phyloP scores from a whole-genome alignment of 2,888 invertebrate genomes.

The Megalurothrips usitatus region DNA sequence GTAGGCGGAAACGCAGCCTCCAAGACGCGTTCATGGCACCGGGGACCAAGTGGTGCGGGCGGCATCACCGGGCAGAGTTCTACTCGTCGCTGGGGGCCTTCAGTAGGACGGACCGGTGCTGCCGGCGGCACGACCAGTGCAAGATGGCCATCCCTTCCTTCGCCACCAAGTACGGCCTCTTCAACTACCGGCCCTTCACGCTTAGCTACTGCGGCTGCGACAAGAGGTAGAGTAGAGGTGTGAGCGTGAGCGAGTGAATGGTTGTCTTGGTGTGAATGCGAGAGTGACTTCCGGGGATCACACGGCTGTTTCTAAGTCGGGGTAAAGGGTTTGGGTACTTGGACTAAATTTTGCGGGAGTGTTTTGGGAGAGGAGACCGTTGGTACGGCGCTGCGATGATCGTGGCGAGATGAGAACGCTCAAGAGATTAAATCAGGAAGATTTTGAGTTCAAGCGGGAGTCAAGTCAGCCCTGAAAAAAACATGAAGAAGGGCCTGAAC shows the following conservation, averaged over 20 bases:
- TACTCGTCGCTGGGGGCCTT: slow-evolving; percentile 60
- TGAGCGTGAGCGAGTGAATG: neutral
- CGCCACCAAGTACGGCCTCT: slow-evolving; percentile 56
- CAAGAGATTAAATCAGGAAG: no score
- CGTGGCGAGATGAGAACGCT: no score
- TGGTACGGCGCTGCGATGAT: no score
- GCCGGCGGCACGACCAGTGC: slow-evolving; percentile 70
- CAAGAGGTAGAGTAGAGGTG: slow-evolving; percentile 57
- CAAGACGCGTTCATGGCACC: slow-evolving; percentile 51
- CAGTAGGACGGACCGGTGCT: slow-evolving; percentile 62
- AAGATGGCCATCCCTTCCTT: slow-evolving; percentile 59
- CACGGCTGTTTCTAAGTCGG: neutral
- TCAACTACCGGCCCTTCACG: slow-evolving; percentile 67
- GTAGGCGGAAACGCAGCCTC: slow-evolving; percentile 18
- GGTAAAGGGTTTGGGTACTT: no score
- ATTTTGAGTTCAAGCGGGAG: no score
- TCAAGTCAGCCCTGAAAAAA: neutral
- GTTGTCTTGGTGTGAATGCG: neutral
- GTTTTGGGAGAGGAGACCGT: no score
- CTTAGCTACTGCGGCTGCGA: slow-evolving; percentile 74
- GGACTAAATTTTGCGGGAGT: no score
- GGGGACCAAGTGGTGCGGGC: slow-evolving; percentile 73
- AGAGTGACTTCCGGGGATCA: neutral
- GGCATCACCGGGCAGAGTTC: slow-evolving; percentile 53
- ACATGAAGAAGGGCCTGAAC: neutral